Base-by-base conservation (phyloP, 2,113 vertebrate species). In the Amblyornis subalaris region DNA sequence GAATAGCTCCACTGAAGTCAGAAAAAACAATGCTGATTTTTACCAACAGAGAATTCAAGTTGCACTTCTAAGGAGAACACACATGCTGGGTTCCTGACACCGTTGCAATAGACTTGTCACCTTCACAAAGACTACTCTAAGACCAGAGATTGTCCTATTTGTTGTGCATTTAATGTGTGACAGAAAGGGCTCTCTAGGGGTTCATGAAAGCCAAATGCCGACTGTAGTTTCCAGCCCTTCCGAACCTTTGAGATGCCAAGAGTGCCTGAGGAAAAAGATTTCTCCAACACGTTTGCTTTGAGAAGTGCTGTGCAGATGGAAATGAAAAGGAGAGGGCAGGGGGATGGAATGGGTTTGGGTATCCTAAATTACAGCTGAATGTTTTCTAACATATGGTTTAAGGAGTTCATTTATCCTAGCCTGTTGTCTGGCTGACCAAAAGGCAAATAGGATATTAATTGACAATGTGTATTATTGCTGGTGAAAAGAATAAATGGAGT, bases 11-110 rank as follows among this genome's bases (percentile, higher is more conserved):
- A 28, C 31, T 75, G 73, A 92, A 90, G 36, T 66, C 50, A 77
- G 58, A 67, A 79, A 70, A 84, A 85, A 57, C 62, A 89, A 72
- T 48, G 78, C 18, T 76, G 60, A 54, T 88, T 90, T 85, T 67
- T 86, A 73, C 35, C 50, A 76, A 44, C 1, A 51, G 80, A 75
- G 74, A 70, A 64, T 79, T 74, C 22, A 72, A 89, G 89, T 38
- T 75, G 17, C 54, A 38, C 8, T 9, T 85, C 60, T 50, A 58
- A 60, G 76, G 23, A 81, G 28, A 77, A 35, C 29, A 33, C 17
- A n/a, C 75, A 44, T 48, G 51, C 60, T 93, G 72, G 22, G 60
- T 51, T 54, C 10, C 64, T 75, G 75, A 40, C 61, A 42, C 51
- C 5, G 3, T 60, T 55, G 51, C 38, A 72, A 48, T 14, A 36